phyloP scores from a whole-genome alignment of 2,888 invertebrate species.

The Apeira syringaria region DNA sequence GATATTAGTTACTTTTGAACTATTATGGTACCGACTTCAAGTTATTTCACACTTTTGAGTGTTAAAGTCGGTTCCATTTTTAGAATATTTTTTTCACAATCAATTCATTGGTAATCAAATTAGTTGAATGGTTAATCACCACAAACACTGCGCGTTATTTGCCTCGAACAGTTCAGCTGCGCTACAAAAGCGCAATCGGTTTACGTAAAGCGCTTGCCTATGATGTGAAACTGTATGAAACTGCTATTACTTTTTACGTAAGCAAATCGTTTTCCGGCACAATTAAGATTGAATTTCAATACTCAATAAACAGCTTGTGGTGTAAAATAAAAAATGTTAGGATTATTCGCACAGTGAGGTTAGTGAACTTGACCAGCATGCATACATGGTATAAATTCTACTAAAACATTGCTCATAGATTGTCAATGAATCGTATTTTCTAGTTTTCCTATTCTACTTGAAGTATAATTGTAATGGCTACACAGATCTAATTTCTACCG shows the following conservation, averaged over 20 bases:
- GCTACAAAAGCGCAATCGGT: slow-evolving; percentile 27
- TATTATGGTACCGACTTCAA: no score
- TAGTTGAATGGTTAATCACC: background rate
- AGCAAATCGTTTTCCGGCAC: slow-evolving; percentile 75
- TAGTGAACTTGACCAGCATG: background rate
- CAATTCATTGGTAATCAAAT: background rate
- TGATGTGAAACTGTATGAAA: slow-evolving; percentile 58
- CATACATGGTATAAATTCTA: no score
- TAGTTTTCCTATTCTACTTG: no score
- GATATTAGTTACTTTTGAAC: no score
- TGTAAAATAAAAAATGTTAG: slow-evolving; percentile 46
- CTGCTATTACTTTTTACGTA: slow-evolving; percentile 48
- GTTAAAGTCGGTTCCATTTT: no score
- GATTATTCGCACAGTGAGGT: background rate
- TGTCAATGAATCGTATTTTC: no score
- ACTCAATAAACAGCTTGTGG: slow-evolving; percentile 51
- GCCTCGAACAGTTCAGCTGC: background rate
- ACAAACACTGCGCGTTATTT: background rate
- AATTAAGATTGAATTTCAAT: slow-evolving; percentile 76
- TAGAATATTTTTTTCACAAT: background rate
- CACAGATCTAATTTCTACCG: no score
- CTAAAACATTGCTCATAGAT: no score
- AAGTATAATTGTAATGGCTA: no score
- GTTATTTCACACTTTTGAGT: no score
- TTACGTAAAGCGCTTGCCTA: slow-evolving; percentile 52